These are phyloP conservation scores for Leontopithecus rosalia DNA, from an alignment of 2,797 vertebrate genomes.

Conservation along the genomic window DNA sequence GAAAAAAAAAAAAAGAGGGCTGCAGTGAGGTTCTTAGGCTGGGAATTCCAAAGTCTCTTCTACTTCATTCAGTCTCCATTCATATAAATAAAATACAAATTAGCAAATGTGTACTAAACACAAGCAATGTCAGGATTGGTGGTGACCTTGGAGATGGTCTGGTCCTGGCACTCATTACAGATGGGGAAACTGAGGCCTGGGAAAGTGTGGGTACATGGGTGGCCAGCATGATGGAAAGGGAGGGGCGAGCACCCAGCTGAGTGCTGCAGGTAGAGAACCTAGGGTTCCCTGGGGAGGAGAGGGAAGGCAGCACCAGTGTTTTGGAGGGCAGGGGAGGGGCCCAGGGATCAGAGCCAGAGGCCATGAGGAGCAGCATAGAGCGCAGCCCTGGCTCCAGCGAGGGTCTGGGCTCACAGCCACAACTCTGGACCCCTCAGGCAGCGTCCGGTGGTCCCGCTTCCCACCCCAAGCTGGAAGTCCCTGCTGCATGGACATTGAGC, in stretches of 20 bases:
- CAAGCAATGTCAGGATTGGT: not conserved
- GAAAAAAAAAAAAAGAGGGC: not conserved
- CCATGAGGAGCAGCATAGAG: not conserved
- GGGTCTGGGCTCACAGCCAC: too few relatives aligned
- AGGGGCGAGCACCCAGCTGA: not conserved
- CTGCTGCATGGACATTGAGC: not conserved
- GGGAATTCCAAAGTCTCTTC: not conserved
- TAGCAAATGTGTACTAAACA: too few relatives aligned
- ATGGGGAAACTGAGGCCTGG: not conserved
- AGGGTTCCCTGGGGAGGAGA: too few relatives aligned
- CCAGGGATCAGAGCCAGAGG: not conserved
- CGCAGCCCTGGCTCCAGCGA: accelerated
- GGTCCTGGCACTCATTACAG: not conserved
- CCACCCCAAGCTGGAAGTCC: not conserved
- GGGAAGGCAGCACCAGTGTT: not conserved
- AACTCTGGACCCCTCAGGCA: not conserved
- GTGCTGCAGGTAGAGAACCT: not conserved
- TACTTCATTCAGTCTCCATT: not conserved
- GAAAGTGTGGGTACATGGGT: accelerated
- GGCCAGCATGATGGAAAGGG: not conserved
- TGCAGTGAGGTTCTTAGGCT: too few relatives aligned
- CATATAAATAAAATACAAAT: not conserved
- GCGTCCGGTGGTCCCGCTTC: not conserved
- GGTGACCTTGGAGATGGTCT: not conserved
- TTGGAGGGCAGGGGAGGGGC: not conserved